These are phyloP conservation scores for Catotricha subobsoleta DNA, from an alignment of 2,888 invertebrate genomes.

Conservation along the genomic window DNA sequence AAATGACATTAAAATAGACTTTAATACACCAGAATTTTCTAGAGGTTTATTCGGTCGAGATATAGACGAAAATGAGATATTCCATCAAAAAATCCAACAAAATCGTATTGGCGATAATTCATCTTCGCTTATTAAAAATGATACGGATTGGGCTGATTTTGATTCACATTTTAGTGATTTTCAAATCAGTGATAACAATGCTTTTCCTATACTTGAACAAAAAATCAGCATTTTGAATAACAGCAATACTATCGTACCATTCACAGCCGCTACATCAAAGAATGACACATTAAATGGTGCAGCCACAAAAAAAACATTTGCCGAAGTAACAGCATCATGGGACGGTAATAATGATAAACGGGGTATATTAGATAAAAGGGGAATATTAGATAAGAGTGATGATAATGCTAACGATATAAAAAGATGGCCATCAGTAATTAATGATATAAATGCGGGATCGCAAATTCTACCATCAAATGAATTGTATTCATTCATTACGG, in stretches of 20 bases:
- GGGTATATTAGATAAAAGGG: no score
- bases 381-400: no score
- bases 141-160: slow-evolving; percentile 20
- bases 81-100: no score
- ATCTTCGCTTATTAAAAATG: neutral
- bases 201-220: slow-evolving; percentile 5
- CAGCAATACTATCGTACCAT: slow-evolving; percentile 1
- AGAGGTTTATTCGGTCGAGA: no score
- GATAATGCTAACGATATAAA: neutral
- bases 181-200: slow-evolving; percentile 2
- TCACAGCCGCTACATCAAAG: neutral
- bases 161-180: slow-evolving; percentile 23
- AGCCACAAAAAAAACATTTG: neutral
- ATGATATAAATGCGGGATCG: neutral
- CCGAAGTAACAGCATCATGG: neutral
- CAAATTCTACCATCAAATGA: no score
- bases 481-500: no score
- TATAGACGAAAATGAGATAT: no score
- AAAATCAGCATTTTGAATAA: no score
- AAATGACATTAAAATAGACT: no score
- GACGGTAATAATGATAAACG: neutral
- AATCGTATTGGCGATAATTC: no score
- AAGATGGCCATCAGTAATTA: slow-evolving; percentile 2
- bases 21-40: no score
- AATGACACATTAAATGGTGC: neutral